phyloP scores from a whole-genome alignment of 2,888 invertebrate genomes.

The Ephialtes manifestator region DNA sequence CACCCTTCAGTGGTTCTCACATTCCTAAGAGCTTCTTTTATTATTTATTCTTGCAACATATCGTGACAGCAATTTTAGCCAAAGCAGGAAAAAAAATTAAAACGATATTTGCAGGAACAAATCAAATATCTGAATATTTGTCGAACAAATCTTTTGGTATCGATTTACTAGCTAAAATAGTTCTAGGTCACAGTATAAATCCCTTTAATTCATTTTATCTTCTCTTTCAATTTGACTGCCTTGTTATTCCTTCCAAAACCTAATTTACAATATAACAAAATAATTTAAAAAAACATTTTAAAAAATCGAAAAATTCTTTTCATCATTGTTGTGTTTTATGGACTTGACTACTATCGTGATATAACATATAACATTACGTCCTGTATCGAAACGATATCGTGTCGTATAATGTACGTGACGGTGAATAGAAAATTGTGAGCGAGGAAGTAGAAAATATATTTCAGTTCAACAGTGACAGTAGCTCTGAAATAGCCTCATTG shows the following conservation, averaged over 20 bases:
- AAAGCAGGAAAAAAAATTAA: neutral
- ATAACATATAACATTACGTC: constrained; percentile 3
- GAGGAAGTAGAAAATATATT: constrained; percentile 2
- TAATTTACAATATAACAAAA: neutral
- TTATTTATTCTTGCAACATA: neutral
- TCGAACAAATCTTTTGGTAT: constrained; percentile 20
- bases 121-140: constrained; percentile 32
- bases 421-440: neutral
- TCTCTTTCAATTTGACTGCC: neutral
- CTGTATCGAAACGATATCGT: constrained; percentile 43
- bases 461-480: constrained; percentile 31
- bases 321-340: constrained; percentile 16
- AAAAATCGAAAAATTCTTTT: neutral
- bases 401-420: neutral
- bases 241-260: neutral
- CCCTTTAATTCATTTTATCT: constrained; percentile 23
- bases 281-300: neutral
- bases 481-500: neutral
- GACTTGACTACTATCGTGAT: constrained; percentile 5
- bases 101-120: constrained; percentile 26
- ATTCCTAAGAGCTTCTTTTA: neutral
- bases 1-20: constrained; percentile 49
- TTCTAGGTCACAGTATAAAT: constrained; percentile 30
- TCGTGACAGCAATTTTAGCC: neutral
- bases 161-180: neutral